These are phyloP conservation scores for Lasioglossum figueresi DNA, from an alignment of 2,888 invertebrate genomes.

Conservation along the genomic window DNA sequence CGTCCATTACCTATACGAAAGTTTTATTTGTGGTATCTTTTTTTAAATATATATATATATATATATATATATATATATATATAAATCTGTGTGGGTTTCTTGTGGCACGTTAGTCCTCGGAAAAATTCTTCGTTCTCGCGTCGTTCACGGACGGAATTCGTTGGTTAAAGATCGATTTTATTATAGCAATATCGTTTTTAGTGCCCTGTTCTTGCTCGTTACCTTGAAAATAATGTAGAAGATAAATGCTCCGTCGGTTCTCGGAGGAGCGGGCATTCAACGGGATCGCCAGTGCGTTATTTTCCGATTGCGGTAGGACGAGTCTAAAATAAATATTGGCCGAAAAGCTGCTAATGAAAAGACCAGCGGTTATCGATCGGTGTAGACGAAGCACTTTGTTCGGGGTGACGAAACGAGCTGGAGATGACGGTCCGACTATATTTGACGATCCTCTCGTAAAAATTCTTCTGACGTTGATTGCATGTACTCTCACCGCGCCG, in stretches of 20 bases:
- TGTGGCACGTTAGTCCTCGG: not conserved
- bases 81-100: not conserved
- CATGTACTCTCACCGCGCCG: constrained; percentile 5
- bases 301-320: not conserved
- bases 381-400: constrained; percentile 44
- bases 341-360: constrained; percentile 50
- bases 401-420: constrained; percentile 39
- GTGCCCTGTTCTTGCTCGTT: not conserved
- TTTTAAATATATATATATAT: not conserved
- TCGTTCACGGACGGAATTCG: not conserved
- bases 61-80: not conserved
- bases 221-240: not conserved
- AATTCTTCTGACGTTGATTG: constrained; percentile 58
- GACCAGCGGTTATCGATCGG: constrained; percentile 52
- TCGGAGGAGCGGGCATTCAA: not conserved
- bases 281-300: not conserved
- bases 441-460: constrained; percentile 57
- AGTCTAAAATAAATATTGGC: constrained; percentile 41
- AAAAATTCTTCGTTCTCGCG: not conserved
- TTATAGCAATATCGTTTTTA: not conserved
- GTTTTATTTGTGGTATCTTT: not conserved
- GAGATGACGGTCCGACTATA: constrained; percentile 43
- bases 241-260: not conserved
- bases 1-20: not conserved
- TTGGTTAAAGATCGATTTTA: not conserved